Evolutionary conservation across 1,140 invertebrate genomes (phyloP), one percentile per base, ranked within the genome.

Genomic region (Zaprionus africanus): DNA sequence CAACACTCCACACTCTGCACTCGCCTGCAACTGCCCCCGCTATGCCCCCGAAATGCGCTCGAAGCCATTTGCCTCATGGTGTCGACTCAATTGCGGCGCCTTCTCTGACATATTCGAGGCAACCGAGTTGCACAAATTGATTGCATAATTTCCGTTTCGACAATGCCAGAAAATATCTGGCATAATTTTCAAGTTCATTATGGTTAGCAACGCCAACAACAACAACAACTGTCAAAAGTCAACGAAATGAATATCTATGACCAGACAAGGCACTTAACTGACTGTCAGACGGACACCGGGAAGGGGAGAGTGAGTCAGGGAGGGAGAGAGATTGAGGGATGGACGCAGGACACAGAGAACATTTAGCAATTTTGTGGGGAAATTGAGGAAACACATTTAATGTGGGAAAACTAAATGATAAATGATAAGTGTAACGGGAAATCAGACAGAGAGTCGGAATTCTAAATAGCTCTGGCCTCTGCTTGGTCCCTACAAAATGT

Each of bases 311-410:
- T 62, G 41, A 7, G 13, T 5, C 1, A 15, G 38, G 5, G 38
- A 41, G 38, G 13, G 38, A 15, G 38, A n/a, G 15, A 2, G 38
- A 64, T 58, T 58, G 63, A 54, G 54, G 59, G 26, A n/a, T 24
- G 41, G 49, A 6, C 26, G 66, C 49, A 56, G 54, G 67, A 69
- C 56, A 28, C 57, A 56, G 49, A 36, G 41, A 66, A 68, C 59
- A 64, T 78, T 61, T 56, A 28, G 65, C 76, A 68, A 61, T 77
- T 72, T 63, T 77, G 78, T 67, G 76, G 69, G 63, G 74, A 87
- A 87, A 83, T 87, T 79, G 74, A 79, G 83, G 83, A 88, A 88
- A 70, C 78, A 64, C 81, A 88, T 81, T 88, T 88, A 87, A 87
- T 87, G 83, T 66, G 66, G 46, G 17, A 53, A 67, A 78, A 76